phyloP scores from a whole-genome alignment of 2,888 invertebrate genomes.

The Caenorhabditis panamensis region DNA sequence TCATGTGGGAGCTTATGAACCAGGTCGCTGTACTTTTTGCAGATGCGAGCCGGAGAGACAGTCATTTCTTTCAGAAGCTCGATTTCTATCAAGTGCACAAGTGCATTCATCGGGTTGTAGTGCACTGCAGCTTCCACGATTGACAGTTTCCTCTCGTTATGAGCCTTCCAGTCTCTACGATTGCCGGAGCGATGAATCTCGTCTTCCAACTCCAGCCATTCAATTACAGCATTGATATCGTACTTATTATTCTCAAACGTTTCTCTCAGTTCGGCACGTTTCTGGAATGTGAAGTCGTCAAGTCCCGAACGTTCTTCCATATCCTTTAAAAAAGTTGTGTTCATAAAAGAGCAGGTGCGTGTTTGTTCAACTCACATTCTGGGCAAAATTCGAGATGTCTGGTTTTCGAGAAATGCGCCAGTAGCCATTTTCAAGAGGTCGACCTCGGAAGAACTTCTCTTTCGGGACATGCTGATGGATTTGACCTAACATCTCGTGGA shows the following conservation, averaged over 20 bases:
- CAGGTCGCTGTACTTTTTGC: background rate
- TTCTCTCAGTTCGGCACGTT: background rate
- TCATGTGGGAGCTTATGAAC: conserved; percentile 30
- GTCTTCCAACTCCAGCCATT: conserved; percentile 25
- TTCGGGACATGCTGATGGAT: too few species aligned
- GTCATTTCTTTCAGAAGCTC: conserved; percentile 24
- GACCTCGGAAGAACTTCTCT: too few species aligned
- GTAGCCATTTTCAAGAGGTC: too few species aligned
- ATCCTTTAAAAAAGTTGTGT: too few species aligned
- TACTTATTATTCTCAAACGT: background rate
- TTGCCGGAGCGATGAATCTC: background rate
- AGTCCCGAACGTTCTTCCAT: too few species aligned
- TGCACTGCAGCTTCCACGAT: conserved; percentile 19
- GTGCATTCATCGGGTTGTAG: background rate
- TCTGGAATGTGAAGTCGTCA: background rate
- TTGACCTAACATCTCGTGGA: too few species aligned
- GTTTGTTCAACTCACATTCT: too few species aligned
- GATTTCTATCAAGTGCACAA: conserved; percentile 20
- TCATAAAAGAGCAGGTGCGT: too few species aligned
- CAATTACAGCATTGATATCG: conserved; percentile 1
- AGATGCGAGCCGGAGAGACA: background rate
- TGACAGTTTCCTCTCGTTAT: conserved; percentile 14
- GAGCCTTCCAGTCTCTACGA: background rate
- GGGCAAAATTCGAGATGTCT: too few species aligned
- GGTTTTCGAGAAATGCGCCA: too few species aligned